Percentiles rank a stretch among this genome's conserved stretches.
Evolutionary conservation across 2,113 vertebrate genomes (phyloP).

Genomic region (cattle (Bos taurus)): ARS-UCD2.0 NC_037335.1:13040001-13040500

Average conservation of each 20-base stretch:
- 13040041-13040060: neutral
- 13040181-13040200: slow-evolving; percentile 2
- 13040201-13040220: neutral
- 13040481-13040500: neutral
- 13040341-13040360: neutral
- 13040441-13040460: slow-evolving; percentile 43
- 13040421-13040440: slow-evolving; percentile 39
- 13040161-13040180: slow-evolving; percentile 19
- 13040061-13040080: neutral
- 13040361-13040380: slow-evolving; percentile 34
- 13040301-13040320: neutral
- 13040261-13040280: neutral
- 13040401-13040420: slow-evolving; percentile 35
- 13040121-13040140: neutral
- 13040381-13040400: neutral
- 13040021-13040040: neutral
- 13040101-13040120: neutral
- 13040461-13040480: slow-evolving; percentile 34
- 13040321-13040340: neutral
- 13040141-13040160: neutral
- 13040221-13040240: neutral
- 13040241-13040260: neutral
- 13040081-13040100: neutral
- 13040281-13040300: neutral
- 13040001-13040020: neutral